Base-by-base conservation (phyloP, 1,140 invertebrate genomes). In the Proctacanthus coquilletti region DNA sequence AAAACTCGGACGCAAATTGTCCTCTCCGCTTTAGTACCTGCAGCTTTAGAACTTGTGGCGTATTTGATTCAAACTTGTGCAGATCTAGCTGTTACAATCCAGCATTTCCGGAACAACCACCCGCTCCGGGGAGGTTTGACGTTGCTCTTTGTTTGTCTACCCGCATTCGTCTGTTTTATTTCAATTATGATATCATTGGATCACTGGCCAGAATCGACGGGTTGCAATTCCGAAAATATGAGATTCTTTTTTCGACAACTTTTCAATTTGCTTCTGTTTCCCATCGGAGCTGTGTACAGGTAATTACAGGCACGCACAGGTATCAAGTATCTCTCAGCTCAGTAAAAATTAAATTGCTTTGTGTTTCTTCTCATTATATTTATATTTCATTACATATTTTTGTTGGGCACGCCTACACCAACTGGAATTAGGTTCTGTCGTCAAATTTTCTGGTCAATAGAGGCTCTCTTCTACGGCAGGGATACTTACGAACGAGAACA, bases 371-470 rank as follows among this genome's bases (percentile, higher is more conserved):
- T 4, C 29, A 44, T 14, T 5, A n/a, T 25, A 25, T n/a, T 32
- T 29, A 29, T 34, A n/a, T n/a, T n/a, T n/a, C n/a, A n/a, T n/a
- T n/a, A n/a, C n/a, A n/a, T n/a, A 27, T 9, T 9, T 27, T 27
- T 27, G 8, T 27, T 27, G 15, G 11, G 23, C 14, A n/a, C 18
- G 15, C 35, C 20, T 10, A 23, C 2, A 39, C 37, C 8, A 21
- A 40, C 19, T 19, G 14, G 19, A 23, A 36, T 42, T 34, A 47
- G 77, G 56, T 78, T 72, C 44, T 68, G 67, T 27, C 66, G 67
- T 46, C 66, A 72, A 44, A 70, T 83, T 50, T 80, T 81, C 48
- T 73, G 79, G 68, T 71, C 74, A 40, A 60, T 77, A 20, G 79
- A 83, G 54, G 74, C 71, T 34, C 65, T 77, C 14, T 69, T 68